Evolutionary conservation across 2,888 invertebrate species (phyloP).

Genomic region (Papilio demoleus): DNA sequence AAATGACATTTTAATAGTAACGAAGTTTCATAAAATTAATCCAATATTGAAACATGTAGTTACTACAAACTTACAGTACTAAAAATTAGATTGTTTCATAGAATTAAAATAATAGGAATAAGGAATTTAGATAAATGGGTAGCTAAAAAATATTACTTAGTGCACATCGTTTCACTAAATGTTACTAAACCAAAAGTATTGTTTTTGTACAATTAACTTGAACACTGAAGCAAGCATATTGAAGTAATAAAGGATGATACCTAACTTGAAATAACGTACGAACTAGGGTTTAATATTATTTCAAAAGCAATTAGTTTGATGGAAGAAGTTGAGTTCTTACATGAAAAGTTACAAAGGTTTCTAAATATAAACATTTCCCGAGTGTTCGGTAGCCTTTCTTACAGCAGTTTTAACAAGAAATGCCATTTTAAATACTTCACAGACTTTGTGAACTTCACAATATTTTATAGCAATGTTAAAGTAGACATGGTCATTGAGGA

Average conservation of each 20-base stretch:
- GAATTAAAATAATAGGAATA: constrained; percentile 9
- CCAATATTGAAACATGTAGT: neutral
- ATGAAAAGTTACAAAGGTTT: neutral
- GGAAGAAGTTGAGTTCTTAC: neutral
- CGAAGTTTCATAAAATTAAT: neutral
- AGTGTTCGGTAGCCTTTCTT: neutral
- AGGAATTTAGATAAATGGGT: neutral
- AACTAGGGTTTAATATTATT: neutral
- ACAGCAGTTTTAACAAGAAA: neutral
- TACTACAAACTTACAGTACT: neutral
- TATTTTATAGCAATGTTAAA: neutral
- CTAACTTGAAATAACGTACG: neutral
- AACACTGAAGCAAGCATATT: neutral
- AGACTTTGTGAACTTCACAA: too few species aligned
- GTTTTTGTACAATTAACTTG: neutral
- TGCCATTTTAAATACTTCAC: neutral
- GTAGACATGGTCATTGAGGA: constrained; percentile 1
- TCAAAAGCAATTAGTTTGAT: neutral
- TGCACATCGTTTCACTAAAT: too few species aligned
- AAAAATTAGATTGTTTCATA: neutral
- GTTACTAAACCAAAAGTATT: too few species aligned
- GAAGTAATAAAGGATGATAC: neutral
- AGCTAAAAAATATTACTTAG: too few species aligned
- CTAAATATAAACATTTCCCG: neutral
- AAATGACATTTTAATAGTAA: neutral